Conservation (phyloP, 1,140 invertebrate species). For the Sycophila sp. region DNA sequence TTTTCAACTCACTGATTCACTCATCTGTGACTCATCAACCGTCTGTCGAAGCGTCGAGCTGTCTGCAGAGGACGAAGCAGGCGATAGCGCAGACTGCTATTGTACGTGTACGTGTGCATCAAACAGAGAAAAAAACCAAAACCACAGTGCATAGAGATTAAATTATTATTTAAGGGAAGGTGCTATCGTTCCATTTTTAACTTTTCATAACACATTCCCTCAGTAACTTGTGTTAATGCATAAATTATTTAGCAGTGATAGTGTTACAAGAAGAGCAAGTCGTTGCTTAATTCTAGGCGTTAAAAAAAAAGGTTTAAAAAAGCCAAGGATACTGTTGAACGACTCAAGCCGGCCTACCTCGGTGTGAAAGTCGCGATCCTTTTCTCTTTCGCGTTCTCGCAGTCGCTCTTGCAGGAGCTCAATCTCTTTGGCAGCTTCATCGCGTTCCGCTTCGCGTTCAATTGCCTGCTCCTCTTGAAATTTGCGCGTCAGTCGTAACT, state of each 20-base stretch:
- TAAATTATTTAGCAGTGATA: conserved; percentile 62
- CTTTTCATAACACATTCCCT: neutral
- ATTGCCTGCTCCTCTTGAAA: conserved; percentile 84
- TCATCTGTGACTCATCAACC: conserved; percentile 48
- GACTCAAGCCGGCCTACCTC: no score
- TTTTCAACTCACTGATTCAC: conserved; percentile 59
- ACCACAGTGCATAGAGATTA: conserved; percentile 57
- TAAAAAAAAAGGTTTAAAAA: no score
- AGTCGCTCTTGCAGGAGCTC: conserved; percentile 71
- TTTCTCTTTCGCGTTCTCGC: conserved; percentile 72
- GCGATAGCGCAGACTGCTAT: conserved; percentile 56
- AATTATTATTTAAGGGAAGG: conserved; percentile 17
- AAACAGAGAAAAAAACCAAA: conserved; percentile 61
- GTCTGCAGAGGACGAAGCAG: conserved; percentile 50
- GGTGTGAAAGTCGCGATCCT: conserved; percentile 61
- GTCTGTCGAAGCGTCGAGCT: conserved; percentile 50
- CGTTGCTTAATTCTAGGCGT: no score
- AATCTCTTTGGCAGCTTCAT: conserved; percentile 77
- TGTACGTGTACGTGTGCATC: conserved; percentile 56
- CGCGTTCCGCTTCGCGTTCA: conserved; percentile 81
- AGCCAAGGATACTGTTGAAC: no score
- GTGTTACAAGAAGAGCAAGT: no score
- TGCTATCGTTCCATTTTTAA: neutral
- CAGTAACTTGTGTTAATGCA: neutral
- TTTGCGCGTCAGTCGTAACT: conserved; percentile 75